Percentiles rank a stretch among this genome's conserved stretches.
phyloP scores from a whole-genome alignment of 2,113 vertebrate species.

The Pelodiscus sinensis region DNA sequence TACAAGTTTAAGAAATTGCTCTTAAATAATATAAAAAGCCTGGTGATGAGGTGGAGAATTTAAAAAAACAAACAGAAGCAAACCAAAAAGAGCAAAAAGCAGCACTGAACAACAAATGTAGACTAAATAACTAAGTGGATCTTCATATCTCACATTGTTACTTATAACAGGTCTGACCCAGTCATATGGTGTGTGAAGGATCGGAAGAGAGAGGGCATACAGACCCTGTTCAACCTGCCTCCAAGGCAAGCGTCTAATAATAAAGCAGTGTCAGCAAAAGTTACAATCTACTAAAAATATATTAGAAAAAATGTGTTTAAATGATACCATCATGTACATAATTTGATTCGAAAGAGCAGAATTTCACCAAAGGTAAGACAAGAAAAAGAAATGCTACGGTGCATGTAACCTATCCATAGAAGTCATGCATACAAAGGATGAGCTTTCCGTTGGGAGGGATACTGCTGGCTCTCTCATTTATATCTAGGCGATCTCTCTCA shows the following conservation, averaged over 20 bases:
- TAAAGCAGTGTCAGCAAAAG: slow-evolving; percentile 15
- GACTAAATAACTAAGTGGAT: slow-evolving; percentile 43
- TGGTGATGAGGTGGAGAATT: slow-evolving; percentile 44
- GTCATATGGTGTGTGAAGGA: slow-evolving; percentile 3
- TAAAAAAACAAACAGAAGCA: slow-evolving; percentile 25
- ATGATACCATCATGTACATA: neutral
- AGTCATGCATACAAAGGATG: neutral
- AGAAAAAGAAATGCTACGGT: neutral
- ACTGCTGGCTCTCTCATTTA: neutral
- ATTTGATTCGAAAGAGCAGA: neutral
- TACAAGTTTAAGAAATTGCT: slow-evolving; percentile 23
- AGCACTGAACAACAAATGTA: neutral
- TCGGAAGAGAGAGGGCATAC: neutral
- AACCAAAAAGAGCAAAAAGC: slow-evolving; percentile 50
- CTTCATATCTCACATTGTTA: neutral
- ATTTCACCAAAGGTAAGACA: neutral
- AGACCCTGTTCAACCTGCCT: neutral
- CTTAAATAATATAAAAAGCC: slow-evolving; percentile 53
- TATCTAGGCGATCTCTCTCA: neutral
- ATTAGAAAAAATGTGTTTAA: neutral
- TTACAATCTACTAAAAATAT: slow-evolving; percentile 4
- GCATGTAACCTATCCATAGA: neutral
- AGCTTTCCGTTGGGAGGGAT: neutral
- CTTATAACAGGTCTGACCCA: neutral
- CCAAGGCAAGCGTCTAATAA: slow-evolving; percentile 17